Evolutionary conservation across 2,888 invertebrate genomes (phyloP).

Genomic region (Melanostoma scalare): DNA sequence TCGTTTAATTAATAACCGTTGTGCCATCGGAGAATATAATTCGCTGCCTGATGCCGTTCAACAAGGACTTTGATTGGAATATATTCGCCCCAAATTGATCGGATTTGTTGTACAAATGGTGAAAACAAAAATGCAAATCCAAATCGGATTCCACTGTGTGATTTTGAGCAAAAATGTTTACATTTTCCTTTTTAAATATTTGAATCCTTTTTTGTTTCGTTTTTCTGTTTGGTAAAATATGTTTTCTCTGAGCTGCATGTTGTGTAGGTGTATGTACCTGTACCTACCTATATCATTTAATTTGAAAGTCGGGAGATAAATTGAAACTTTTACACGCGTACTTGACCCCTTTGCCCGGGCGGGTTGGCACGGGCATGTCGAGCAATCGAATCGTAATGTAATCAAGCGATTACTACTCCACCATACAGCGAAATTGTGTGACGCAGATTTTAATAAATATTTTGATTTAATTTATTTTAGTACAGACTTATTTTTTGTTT

Average conservation of each 20-base stretch:
- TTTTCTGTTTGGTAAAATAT: not conserved
- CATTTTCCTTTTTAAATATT: constrained; percentile 21
- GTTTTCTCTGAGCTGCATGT: not conserved
- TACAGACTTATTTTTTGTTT: constrained; percentile 1
- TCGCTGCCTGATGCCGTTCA: not conserved
- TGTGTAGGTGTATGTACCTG: not conserved
- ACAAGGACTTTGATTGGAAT: constrained; percentile 43
- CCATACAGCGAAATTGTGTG: constrained; percentile 21
- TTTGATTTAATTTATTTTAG: constrained; percentile 61
- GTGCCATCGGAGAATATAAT: constrained; percentile 6
- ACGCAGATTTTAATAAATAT: constrained; percentile 63
- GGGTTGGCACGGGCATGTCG: not conserved
- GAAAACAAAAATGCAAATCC: constrained; percentile 44
- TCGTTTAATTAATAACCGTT: not conserved
- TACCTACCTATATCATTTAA: constrained; percentile 5
- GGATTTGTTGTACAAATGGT: constrained; percentile 37
- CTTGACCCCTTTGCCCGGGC: not conserved
- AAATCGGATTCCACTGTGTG: constrained; percentile 43
- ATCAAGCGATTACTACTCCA: constrained; percentile 60
- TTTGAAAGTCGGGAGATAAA: constrained; percentile 31
- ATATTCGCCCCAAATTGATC: constrained; percentile 44
- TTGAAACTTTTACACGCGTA: constrained; percentile 39
- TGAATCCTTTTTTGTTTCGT: constrained; percentile 1
- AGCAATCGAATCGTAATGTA: constrained; percentile 54
- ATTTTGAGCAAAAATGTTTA: constrained; percentile 47